A percentile compares a stretch with the other conserved stretches of the same genome.
Conservation (phyloP, 2,888 invertebrate species). For the Tiphia femorata region DNA sequence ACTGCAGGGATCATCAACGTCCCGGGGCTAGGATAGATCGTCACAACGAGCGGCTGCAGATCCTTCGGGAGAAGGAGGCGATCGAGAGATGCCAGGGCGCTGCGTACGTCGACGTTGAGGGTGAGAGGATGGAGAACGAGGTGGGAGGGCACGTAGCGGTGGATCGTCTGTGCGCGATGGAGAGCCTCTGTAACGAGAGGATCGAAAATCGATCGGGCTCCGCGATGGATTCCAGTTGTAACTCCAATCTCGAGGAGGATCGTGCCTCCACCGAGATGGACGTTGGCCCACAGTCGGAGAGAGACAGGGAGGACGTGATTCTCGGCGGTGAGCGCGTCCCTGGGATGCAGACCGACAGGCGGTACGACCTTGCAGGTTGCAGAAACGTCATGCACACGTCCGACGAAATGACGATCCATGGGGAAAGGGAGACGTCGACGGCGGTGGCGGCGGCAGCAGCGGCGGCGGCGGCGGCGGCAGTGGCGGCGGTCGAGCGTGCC, state of each 20-base stretch:
- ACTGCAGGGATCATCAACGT: constrained; percentile 37
- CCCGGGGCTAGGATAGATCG: constrained; percentile 30
- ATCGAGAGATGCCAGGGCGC: constrained; percentile 29
- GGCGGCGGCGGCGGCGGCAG: neutral
- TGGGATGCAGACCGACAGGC: constrained; percentile 41
- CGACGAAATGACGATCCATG: constrained; percentile 52
- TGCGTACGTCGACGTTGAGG: constrained; percentile 36
- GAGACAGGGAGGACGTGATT: constrained; percentile 37
- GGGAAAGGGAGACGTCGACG: constrained; percentile 46
- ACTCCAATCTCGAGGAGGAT: constrained; percentile 59
- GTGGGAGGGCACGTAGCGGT: constrained; percentile 43
- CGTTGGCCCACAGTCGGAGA: constrained; percentile 33
- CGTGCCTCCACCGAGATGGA: constrained; percentile 51
- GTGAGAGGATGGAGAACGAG: constrained; percentile 26
- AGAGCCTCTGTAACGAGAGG: constrained; percentile 58
- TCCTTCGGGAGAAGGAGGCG: constrained; percentile 38
- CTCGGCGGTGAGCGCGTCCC: constrained; percentile 33
- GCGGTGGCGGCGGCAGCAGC: constrained; percentile 4
- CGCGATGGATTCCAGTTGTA: constrained; percentile 52
- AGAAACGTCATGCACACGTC: constrained; percentile 52
- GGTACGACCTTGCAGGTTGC: constrained; percentile 51
- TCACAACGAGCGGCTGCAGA: constrained; percentile 39
- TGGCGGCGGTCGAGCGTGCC: constrained; percentile 49
- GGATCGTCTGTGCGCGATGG: constrained; percentile 58
- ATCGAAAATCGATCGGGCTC: constrained; percentile 61